These are phyloP conservation scores for Intellagama lesueurii DNA, from an alignment of 2,797 vertebrate species.

Conservation along the genomic window DNA sequence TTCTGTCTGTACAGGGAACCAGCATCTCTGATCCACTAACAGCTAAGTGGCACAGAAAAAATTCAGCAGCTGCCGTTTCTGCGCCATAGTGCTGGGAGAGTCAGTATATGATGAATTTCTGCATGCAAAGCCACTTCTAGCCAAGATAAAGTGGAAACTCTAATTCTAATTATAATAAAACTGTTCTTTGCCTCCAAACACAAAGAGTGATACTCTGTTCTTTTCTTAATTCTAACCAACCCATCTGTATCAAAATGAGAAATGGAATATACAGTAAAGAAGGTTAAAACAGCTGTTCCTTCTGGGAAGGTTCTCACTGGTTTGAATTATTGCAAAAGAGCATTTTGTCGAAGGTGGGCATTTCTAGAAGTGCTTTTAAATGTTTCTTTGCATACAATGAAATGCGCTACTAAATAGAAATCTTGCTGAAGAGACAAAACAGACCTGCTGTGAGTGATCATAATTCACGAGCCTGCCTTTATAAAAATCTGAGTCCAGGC, in stretches of 20 bases:
- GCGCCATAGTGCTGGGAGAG: not conserved
- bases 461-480: constrained; percentile 40
- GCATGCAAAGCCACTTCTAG: not conserved
- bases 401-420: constrained; percentile 55
- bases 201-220: not conserved
- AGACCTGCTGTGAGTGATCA: constrained; percentile 11
- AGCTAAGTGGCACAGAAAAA: not conserved
- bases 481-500: constrained; percentile 50
- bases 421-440: constrained; percentile 14
- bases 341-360: constrained; percentile 63
- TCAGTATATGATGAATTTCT: not conserved
- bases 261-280: not conserved
- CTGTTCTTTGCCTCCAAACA: not conserved
- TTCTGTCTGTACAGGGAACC: not conserved
- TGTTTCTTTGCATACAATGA: constrained; percentile 50
- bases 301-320: constrained; percentile 45
- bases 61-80: not conserved
- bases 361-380: constrained; percentile 63
- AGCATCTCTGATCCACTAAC: not conserved
- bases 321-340: constrained; percentile 70
- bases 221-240: not conserved
- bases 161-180: not conserved
- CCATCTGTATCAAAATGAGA: constrained; percentile 14
- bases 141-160: not conserved
- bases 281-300: constrained; percentile 17